Evolutionary conservation across 1,140 invertebrate species (phyloP), one percentile per base, ranked within the genome.

Genomic region (Euglossa dilemma): DNA sequence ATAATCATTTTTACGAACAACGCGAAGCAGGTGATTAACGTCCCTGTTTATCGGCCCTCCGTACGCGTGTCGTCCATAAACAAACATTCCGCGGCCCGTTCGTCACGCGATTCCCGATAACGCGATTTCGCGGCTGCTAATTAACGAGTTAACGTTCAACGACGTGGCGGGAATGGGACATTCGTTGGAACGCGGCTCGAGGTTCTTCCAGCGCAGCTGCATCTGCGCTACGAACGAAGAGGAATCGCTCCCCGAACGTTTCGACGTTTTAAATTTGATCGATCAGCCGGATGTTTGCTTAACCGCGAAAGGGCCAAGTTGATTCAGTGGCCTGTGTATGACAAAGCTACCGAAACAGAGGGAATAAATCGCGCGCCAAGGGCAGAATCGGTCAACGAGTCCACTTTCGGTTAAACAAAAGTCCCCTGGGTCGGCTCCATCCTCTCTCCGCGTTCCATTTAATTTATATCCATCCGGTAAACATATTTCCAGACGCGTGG

Each of bases 71-170:
- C 63, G 61, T 6, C 12, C 43, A 9, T 52, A 25, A 73, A 64
- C 43, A 67, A 50, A 64, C 71, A 67, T 75, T 81, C 36, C 70
- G 52, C 1, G 47, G 18, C 1, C 18, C 7, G 25, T 80, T 45
- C 71, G 25, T 67, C 72, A 67, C 61, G 52, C 52, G 80, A 75
- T 67, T 75, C 6, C 14, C 50, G 80, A 81, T 81, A 81, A 67
- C 50, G 43, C 11, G 79, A 74, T 81, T 74, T 47, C 61, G 23
- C 12, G 50, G 52, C 25, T 57, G 52, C 36, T 81, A 81, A 81
- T 81, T 81, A 81, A 75, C 80, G 52, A 67, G 54, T 76, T 67
- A 81, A 54, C 61, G 7, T 45, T 47, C n/a, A 59, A 28, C 28
- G 12, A 25, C 28, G 20, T 25, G 74, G 2, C 7, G 14, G 20